A percentile compares a stretch with the other conserved stretches of the same genome.
These are phyloP conservation scores for Ophthalmolycus amberensis DNA, from an alignment of 2,113 vertebrate genomes.

Conservation along the genomic window DNA sequence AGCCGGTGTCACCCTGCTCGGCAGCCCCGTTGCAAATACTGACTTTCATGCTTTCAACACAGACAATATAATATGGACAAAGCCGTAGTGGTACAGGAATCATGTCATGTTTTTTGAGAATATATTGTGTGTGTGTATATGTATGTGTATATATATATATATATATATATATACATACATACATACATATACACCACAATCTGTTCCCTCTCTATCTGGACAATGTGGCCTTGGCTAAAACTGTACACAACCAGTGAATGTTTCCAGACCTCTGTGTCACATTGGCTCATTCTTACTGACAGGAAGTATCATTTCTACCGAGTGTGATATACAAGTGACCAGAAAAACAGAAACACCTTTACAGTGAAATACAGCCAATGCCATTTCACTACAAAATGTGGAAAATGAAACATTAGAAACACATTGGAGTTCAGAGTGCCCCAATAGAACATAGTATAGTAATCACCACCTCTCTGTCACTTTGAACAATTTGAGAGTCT, in stretches of 20 bases:
- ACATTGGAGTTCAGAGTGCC: neutral
- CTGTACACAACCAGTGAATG: neutral
- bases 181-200: no score
- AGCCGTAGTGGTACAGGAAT: neutral
- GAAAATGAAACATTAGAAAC: neutral
- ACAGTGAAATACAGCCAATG: neutral
- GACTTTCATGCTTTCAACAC: conserved; percentile 45
- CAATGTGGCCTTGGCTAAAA: conserved; percentile 3
- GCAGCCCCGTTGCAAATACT: conserved; percentile 34
- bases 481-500: neutral
- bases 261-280: neutral
- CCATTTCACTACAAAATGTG: neutral
- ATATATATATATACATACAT: no score
- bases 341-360: neutral
- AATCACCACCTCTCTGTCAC: neutral
- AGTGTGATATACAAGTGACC: neutral
- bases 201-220: conserved; percentile 1
- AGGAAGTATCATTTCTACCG: neutral
- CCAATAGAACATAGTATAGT: neutral
- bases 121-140: no score
- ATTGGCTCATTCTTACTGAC: neutral
- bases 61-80: neutral
- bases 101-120: neutral
- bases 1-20: conserved; percentile 70
- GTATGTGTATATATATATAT: no score